Evolutionary conservation across 2,888 invertebrate genomes (phyloP).

Genomic region (Microctonus aethiopoides): DNA sequence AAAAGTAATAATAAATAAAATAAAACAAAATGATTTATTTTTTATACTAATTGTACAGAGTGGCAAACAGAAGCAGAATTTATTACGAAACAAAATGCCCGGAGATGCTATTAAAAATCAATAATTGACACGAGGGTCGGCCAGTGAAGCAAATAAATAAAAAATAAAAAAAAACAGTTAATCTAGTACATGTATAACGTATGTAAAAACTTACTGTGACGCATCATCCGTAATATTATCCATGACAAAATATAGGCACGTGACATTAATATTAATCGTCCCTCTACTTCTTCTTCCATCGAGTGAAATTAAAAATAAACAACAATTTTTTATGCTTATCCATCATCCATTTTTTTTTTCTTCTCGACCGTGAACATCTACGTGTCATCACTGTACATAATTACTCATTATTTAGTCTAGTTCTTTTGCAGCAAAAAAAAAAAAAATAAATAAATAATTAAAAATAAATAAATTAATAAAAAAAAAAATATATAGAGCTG

Average conservation of each 20-base stretch:
- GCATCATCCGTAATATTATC: not conserved
- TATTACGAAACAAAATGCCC: not conserved
- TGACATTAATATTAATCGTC: constrained; percentile 44
- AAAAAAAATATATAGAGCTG: no score
- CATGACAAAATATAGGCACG: constrained; percentile 25
- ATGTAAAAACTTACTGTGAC: no score
- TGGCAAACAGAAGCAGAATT: not conserved
- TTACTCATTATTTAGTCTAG: no score
- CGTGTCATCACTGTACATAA: no score
- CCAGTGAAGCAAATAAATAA: not conserved
- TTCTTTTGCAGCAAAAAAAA: no score
- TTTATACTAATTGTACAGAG: not conserved
- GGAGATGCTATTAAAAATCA: not conserved
- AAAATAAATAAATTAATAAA: no score
- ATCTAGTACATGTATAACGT: not conserved
- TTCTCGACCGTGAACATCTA: not conserved
- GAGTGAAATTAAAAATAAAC: constrained; percentile 14
- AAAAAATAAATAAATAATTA: no score
- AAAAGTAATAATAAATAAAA: not conserved
- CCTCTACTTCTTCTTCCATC: constrained; percentile 8
- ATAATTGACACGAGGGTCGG: not conserved
- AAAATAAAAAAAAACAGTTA: not conserved
- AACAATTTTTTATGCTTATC: constrained; percentile 18
- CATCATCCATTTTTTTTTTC: constrained; percentile 12
- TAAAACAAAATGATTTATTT: not conserved